Evolutionary conservation across 2,113 vertebrate genomes (phyloP), one percentile per base, ranked within the genome.

Genomic region (Calyptomena viridis): DNA sequence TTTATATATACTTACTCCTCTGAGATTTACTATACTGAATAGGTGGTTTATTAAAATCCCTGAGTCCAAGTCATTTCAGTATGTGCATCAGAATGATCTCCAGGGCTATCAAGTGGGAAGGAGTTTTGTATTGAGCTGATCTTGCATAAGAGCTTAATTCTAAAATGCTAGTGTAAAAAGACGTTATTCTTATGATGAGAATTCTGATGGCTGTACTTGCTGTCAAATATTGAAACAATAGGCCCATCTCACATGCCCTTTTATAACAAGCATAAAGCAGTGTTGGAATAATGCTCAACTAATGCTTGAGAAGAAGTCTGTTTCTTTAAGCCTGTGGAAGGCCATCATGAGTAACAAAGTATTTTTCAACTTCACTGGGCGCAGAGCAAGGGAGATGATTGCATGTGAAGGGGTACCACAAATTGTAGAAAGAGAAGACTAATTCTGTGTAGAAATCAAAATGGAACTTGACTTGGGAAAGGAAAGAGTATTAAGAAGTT

Each of bases 1-100:
- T 96, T 92, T 93, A 94, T 87, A 88, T 95, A 69, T 90, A 96
- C 86, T 94, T 95, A 96, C 71, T 96, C 67, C 89, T 97, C 93
- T 96, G 84, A 94, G 96, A 97, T 94, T 50, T 50, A 97, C 86
- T 95, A 96, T 47, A 89, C 66, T 89, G 59, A 90, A 78, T 90
- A 90, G 73, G 86, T 96, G 87, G 74, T 92, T 91, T 96, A 84
- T 93, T 93, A 86, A 94, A 96, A 96, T 92, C 89, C 76, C 71
- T 63, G 49, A 24, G 58, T 95, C 89, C 33, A 80, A 88, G 49
- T 76, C 3, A 74, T 94, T 90, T 94, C 55, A 63, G 19, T 84
- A 86, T 94, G 83, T 96, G 89, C 88, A 89, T 80, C 94, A 89
- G 78, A 94, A 37, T 92, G 76, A 92, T 94, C 87, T 95, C 64